Evolutionary conservation across 2,113 vertebrate genomes (phyloP).

Genomic region (Urocynchramus pylzowi): DNA sequence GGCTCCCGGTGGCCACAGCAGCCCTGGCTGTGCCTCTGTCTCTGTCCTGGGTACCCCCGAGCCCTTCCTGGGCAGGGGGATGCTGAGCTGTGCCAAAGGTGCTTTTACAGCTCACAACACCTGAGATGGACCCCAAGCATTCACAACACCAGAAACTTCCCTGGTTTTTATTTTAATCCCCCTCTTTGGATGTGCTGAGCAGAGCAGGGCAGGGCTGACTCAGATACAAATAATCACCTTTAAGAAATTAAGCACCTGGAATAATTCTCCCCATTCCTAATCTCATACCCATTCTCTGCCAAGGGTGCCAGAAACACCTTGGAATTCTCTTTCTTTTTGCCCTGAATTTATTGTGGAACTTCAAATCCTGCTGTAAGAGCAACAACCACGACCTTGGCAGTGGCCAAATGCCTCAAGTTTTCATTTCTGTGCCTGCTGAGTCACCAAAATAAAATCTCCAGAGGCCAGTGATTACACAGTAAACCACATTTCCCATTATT

Average conservation of each 20-base stretch:
- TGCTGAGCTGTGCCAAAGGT: neutral
- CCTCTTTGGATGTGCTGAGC: neutral
- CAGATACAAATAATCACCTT: neutral
- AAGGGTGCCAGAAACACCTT: neutral
- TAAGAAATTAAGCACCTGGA: neutral
- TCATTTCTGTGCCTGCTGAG: neutral
- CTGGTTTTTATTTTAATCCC: neutral
- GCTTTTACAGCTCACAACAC: neutral
- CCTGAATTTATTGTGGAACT: neutral
- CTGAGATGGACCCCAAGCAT: rapidly evolving
- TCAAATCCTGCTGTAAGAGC: neutral
- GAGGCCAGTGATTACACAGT: neutral
- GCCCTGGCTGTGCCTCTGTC: neutral
- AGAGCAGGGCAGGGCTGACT: neutral
- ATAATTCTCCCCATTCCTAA: neutral
- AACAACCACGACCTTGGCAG: neutral
- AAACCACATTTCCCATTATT: neutral
- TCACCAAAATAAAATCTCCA: neutral
- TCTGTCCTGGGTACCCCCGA: neutral
- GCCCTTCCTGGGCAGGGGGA: neutral
- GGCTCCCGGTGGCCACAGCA: neutral
- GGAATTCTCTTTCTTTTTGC: neutral
- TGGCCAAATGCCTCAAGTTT: neutral
- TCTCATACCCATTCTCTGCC: too few relatives aligned
- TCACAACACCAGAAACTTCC: neutral